Percentiles rank a stretch among this genome's conserved stretches.
Conservation (phyloP, 2,797 vertebrate genomes). For the Synaphobranchus kaupii region DNA sequence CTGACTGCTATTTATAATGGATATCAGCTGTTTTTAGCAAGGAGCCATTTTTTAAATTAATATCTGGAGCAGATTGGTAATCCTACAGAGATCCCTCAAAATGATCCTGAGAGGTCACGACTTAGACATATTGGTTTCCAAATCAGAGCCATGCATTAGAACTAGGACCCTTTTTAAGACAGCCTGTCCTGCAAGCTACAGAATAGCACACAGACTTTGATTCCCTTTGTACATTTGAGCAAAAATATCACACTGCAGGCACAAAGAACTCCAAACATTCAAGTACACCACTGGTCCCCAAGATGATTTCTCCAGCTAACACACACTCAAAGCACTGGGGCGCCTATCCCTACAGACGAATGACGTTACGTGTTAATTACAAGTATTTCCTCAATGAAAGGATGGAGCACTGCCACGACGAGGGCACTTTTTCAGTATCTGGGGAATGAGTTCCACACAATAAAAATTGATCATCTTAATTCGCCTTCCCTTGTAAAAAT, state of each 20-base stretch:
- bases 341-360: background rate
- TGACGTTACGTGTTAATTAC: background rate
- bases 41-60: background rate
- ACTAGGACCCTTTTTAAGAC: background rate
- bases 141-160: background rate
- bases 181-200: constrained; percentile 11
- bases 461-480: background rate
- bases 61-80: background rate
- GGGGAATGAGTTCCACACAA: background rate
- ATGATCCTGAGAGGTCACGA: background rate
- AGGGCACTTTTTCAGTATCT: background rate
- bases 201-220: background rate
- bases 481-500: background rate
- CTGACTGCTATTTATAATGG: background rate
- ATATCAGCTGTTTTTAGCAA: background rate
- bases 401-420: background rate
- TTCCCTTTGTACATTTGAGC: constrained; percentile 13
- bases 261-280: background rate
- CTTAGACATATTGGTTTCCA: no score
- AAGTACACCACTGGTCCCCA: background rate
- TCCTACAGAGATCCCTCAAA: background rate
- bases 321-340: background rate
- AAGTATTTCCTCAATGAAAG: background rate
- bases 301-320: background rate
- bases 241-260: background rate